Percentiles rank a stretch among this genome's conserved stretches.
Conservation (phyloP, 92 coral and sea anemone genomes). For the Plumapathes pennacea region DNA sequence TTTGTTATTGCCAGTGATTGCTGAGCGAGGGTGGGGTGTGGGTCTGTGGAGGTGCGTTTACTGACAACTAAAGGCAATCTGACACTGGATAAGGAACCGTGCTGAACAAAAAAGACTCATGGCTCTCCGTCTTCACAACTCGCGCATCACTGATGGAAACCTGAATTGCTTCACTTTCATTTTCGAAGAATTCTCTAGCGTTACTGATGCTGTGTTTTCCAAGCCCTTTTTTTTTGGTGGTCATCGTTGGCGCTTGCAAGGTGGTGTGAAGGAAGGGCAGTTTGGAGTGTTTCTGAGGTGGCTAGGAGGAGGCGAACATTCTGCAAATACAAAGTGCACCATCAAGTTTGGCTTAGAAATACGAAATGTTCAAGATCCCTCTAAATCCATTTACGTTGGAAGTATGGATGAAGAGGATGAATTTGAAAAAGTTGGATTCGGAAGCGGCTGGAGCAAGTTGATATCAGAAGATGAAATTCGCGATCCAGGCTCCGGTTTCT, state of each 20-base stretch:
- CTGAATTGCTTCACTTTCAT: constrained; percentile 74
- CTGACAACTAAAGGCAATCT: not conserved
- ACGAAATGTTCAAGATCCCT: constrained; percentile 57
- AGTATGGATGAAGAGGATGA: constrained; percentile 78
- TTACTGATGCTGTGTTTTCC: constrained; percentile 74
- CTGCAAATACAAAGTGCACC: constrained; percentile 76
- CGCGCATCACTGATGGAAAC: constrained; percentile 59
- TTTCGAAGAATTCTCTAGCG: constrained; percentile 71
- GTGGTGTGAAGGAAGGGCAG: constrained; percentile 83
- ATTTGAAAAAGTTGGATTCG: constrained; percentile 76
- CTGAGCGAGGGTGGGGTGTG: not conserved
- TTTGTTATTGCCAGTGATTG: constrained; percentile 28
- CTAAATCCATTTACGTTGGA: constrained; percentile 75
- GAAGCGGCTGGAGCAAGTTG: constrained; percentile 94
- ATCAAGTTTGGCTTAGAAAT: constrained; percentile 58
- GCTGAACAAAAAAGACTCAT: constrained; percentile 73
- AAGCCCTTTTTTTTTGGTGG: constrained; percentile 87
- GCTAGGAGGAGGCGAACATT: constrained; percentile 82
- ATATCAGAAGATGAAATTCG: constrained; percentile 63
- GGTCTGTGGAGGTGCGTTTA: not conserved
- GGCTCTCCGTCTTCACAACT: constrained; percentile 90
- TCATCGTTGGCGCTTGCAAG: constrained; percentile 89
- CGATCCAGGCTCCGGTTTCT: constrained; percentile 59
- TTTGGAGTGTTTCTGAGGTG: constrained; percentile 87
- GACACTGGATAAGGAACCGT: not conserved